phyloP scores from a whole-genome alignment of 2,888 invertebrate species.

The Nineta flava region DNA sequence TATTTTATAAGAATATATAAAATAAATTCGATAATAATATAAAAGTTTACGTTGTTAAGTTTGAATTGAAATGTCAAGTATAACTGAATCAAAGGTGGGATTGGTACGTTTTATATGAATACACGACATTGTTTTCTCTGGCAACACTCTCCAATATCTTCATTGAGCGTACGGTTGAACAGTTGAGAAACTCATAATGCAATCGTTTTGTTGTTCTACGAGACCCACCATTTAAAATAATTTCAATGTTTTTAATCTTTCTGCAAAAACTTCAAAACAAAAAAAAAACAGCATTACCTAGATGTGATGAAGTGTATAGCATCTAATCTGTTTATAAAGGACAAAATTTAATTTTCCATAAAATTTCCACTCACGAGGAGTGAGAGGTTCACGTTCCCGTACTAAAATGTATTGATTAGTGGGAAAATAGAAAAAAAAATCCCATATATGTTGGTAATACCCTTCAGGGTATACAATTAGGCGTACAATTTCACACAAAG shows the following conservation, averaged over 20 bases:
- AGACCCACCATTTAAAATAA: too few relatives aligned
- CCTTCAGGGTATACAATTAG: neutral
- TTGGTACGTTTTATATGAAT: conserved; percentile 19
- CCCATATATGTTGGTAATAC: neutral
- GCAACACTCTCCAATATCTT: conserved; percentile 9
- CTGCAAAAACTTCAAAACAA: too few relatives aligned
- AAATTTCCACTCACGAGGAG: neutral
- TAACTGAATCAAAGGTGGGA: neutral
- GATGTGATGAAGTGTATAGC: too few relatives aligned
- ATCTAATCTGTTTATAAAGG: neutral
- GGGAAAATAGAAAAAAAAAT: neutral
- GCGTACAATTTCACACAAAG: conserved; percentile 13
- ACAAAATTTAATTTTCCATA: neutral
- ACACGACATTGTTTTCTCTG: conserved; percentile 23
- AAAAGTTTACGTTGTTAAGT: too few relatives aligned
- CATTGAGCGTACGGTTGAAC: too few relatives aligned
- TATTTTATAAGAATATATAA: too few relatives aligned
- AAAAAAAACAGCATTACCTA: too few relatives aligned
- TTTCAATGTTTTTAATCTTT: too few relatives aligned
- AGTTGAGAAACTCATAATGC: too few relatives aligned
- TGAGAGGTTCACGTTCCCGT: neutral
- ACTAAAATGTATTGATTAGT: too few relatives aligned
- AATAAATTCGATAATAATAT: too few relatives aligned
- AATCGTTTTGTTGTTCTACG: too few relatives aligned
- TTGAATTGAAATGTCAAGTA: neutral